Evolutionary conservation across 1,140 invertebrate genomes (phyloP), one percentile per base, ranked within the genome.

Genomic region (Batillaria attramentaria): DNA sequence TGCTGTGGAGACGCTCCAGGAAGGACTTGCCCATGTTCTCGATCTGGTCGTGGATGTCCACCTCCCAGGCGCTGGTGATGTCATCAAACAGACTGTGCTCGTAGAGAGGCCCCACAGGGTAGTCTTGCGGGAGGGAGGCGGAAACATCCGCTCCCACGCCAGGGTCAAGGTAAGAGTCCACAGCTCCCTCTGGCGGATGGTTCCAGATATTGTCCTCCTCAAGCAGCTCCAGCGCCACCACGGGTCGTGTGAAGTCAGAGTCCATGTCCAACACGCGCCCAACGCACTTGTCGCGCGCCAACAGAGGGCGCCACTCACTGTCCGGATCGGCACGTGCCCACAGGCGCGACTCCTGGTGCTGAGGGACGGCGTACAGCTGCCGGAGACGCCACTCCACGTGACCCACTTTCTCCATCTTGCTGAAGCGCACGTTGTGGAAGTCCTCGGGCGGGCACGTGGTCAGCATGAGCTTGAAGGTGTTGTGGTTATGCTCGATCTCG

Each of bases 31-130:
- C 87, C 16, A 88, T 84, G 28, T 87, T 84, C 39, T 89, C 88
- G 65, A 89, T 88, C 74, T 89, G 88, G n/a, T 89, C 88, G 62
- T 89, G 88, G 50, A 89, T 87, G 65, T 89, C 88, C 18, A 87
- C 75, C 72, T 89, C 88, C 88, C 88, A 89, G 4, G 82, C 82
- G 18, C 81, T 85, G 16, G 86, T 89, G 16, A 89, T 83, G 77
- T 89, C 88, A 57, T 88, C 87, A 79, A 89, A 89, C 70, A 89
- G 85, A 43, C 84, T 83, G 72, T 86, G 82, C 43, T 89, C 86
- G 62, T 86, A 84, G 20, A 89, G 74, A 24, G 86, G 83, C 5
- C 88, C 87, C 3, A 69, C 60, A 18, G 74, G 69, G 41, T 70
- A 43, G 50, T 81, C 79, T 20, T 73, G 68, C 6, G 86, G 81